phyloP scores from a whole-genome alignment of 1,140 invertebrate species.

The Mercenaria mercenaria region DNA sequence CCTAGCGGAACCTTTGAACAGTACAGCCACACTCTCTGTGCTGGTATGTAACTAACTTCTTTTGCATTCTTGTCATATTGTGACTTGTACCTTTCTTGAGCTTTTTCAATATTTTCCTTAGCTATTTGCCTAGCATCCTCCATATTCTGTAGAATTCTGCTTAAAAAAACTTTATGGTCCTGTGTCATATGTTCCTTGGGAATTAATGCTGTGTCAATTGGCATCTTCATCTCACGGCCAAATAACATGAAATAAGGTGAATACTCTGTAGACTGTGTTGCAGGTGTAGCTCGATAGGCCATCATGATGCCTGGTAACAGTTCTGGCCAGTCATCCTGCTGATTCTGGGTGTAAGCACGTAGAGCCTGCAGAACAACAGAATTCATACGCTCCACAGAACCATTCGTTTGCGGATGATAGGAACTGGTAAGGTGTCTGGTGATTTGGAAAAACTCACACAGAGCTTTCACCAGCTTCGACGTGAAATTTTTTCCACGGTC shows the following conservation, averaged over 20 bases:
- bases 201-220: slow-evolving; percentile 44
- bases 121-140: slow-evolving; percentile 56
- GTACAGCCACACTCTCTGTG: slow-evolving; percentile 53
- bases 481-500: not conserved
- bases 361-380: slow-evolving; percentile 38
- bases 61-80: slow-evolving; percentile 57
- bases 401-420: slow-evolving; percentile 64
- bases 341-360: slow-evolving; percentile 51
- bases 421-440: not conserved
- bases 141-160: slow-evolving; percentile 10
- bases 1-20: slow-evolving; percentile 25
- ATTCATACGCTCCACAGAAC: not conserved
- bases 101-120: slow-evolving; percentile 37
- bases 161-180: not conserved
- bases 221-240: slow-evolving; percentile 61
- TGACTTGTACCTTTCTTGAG: slow-evolving; percentile 53
- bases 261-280: not conserved
- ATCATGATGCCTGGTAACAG: slow-evolving; percentile 49
- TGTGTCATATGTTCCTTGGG: not conserved
- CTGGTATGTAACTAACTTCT: slow-evolving; percentile 32
- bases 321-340: slow-evolving; percentile 52
- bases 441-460: slow-evolving; percentile 49
- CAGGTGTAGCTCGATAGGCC: slow-evolving; percentile 26
- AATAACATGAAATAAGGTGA: slow-evolving; percentile 47
- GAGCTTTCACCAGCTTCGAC: slow-evolving; percentile 10